Evolutionary conservation across 1,140 invertebrate genomes (phyloP).

Genomic region (Drosophila eugracilis): DNA sequence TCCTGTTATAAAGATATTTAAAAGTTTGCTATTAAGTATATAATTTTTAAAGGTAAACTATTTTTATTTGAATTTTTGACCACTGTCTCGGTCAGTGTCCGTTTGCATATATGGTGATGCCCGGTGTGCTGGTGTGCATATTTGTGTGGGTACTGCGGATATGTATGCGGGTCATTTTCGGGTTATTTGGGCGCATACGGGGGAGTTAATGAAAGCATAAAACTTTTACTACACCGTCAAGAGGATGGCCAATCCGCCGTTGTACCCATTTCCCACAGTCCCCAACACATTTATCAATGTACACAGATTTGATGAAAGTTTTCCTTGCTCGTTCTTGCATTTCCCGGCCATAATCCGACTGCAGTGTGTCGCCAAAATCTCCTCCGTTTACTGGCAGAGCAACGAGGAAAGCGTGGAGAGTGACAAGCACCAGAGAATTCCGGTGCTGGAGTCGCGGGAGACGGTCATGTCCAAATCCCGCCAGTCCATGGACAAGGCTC

Average conservation of each 20-base stretch:
- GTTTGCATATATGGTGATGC: constrained; percentile 58
- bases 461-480: constrained; percentile 85
- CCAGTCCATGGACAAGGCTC: constrained; percentile 80
- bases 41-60: constrained; percentile 5
- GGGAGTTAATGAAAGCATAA: constrained; percentile 82
- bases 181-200: constrained; percentile 53
- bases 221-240: constrained; percentile 74
- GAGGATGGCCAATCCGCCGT: constrained; percentile 24
- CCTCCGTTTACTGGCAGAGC: constrained; percentile 92
- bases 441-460: constrained; percentile 88
- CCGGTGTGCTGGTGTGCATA: constrained; percentile 9
- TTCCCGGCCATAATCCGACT: constrained; percentile 28
- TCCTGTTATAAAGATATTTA: too few species aligned
- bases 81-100: constrained; percentile 19
- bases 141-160: constrained; percentile 30
- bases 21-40: too few species aligned
- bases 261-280: not conserved
- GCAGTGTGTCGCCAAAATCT: constrained; percentile 93
- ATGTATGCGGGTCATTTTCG: constrained; percentile 61
- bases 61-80: too few species aligned
- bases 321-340: constrained; percentile 10
- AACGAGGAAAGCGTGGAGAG: constrained; percentile 94
- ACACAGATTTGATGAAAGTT: constrained; percentile 69
- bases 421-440: constrained; percentile 87
- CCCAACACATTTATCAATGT: constrained; percentile 43